A percentile compares a stretch with the other conserved stretches of the same genome.
Conservation (phyloP, 2,888 invertebrate genomes). For the Allolobophora icterica region DNA sequence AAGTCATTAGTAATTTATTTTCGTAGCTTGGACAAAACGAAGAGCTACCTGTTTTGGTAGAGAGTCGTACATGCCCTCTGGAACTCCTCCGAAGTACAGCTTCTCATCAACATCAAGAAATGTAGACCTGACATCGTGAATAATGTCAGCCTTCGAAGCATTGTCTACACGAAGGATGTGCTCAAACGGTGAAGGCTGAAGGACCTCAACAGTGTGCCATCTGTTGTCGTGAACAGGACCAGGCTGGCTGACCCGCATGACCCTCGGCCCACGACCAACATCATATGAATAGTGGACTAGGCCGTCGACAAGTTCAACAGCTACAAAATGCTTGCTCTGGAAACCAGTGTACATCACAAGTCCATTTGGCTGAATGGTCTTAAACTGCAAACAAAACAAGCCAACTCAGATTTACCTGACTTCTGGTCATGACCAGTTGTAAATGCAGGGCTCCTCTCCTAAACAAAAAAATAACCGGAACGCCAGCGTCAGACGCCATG, state of each 20-base stretch:
- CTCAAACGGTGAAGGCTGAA: constrained; percentile 82
- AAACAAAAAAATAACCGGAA: too few species aligned
- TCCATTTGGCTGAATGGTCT: constrained; percentile 39
- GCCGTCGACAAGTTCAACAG: constrained; percentile 87
- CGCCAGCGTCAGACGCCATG: too few species aligned
- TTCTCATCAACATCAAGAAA: constrained; percentile 84
- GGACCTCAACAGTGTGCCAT: constrained; percentile 92
- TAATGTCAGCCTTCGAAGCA: constrained; percentile 54
- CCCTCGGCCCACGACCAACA: constrained; percentile 84
- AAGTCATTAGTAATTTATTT: not conserved
- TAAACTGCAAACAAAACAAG: constrained; percentile 71
- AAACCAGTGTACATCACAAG: constrained; percentile 39
- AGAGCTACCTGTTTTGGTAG: constrained; percentile 31
- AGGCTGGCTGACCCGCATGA: constrained; percentile 74
- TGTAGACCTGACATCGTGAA: constrained; percentile 53
- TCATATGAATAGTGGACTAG: constrained; percentile 90
- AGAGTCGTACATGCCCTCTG: not conserved
- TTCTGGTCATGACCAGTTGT: not conserved
- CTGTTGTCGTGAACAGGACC: constrained; percentile 83
- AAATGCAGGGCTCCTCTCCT: too few species aligned
- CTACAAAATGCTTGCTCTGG: constrained; percentile 83
- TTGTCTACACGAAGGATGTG: constrained; percentile 91
- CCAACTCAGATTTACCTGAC: not conserved
- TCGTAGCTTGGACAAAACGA: not conserved
- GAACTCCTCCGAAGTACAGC: constrained; percentile 77